Evolutionary conservation across 2,888 invertebrate genomes (phyloP), one percentile per base, ranked within the genome.

Genomic region (Aphidoletes aphidimyza): DNA sequence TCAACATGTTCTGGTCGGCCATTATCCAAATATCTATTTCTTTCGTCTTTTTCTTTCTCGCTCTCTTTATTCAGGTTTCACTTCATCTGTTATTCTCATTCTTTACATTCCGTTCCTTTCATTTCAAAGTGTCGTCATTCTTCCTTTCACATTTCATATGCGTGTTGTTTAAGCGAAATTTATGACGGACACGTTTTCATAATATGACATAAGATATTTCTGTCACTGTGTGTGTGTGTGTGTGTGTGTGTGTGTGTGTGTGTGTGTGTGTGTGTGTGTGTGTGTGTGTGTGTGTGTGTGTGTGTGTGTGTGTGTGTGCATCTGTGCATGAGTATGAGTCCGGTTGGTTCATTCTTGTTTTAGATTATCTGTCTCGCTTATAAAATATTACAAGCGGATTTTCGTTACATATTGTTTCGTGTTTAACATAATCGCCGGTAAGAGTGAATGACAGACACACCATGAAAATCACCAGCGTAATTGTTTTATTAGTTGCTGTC

Each of bases 171-270:
- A 26, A 3, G 6, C 30, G 54, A 69, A 30, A 69, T 69, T 69
- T 69, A 69, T 69, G 69, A 69, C 30, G 69, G 69, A 69, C 69
- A 69, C 69, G 34, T 69, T 69, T 69, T 69, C 34, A 6, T 69
- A 69, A 69, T 69, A 69, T 69, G 69, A 69, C 69, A 69, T 69
- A 69, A 69, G 69, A 69, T 69, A 69, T 69, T 0, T 69, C 9
- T 69, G 30, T 26, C 42, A 19, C 22, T 54, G 2, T 54, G 17
- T 9, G 49, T 49, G 49, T 49, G 49, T 49, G 49, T 49, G 11
- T 49, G 49, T 49, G 49, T 49, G 49, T 49, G 11, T 49, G 49
- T 19, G 11, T 49, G 17, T 49, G 17, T 19, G n/a, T 9, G 2
- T 26, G 22, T 54, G 54, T 26, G 6, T 49, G 17, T 19, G n/a